These are phyloP conservation scores for Rousettus madagascariensis DNA, from an alignment of 2,797 vertebrate species.

Conservation along the genomic window DNA sequence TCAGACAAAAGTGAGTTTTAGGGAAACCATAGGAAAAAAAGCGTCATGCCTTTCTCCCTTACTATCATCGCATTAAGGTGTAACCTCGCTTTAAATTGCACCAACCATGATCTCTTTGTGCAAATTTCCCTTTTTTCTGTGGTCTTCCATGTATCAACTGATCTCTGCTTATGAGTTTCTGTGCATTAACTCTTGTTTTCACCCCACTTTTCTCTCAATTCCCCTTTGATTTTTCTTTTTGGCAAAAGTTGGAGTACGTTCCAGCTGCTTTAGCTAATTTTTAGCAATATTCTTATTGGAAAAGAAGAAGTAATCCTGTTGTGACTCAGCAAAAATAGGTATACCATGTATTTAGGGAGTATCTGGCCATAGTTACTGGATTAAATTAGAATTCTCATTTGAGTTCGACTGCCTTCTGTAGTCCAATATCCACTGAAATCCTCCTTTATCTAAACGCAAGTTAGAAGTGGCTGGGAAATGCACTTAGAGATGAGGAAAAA, in stretches of 20 bases:
- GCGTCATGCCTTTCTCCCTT: background rate
- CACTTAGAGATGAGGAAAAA: background rate
- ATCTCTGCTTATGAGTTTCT: background rate
- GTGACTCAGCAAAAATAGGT: background rate
- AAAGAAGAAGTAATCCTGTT: background rate
- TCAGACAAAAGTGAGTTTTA: background rate
- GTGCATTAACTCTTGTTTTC: background rate
- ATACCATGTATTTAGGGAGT: background rate
- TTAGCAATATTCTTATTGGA: background rate
- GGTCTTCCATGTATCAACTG: background rate
- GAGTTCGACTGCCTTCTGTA: background rate
- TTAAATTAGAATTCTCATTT: slow-evolving; percentile 3
- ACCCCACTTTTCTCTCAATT: background rate
- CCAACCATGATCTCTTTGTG: background rate
- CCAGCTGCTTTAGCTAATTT: background rate
- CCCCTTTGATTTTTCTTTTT: background rate
- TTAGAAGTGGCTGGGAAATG: background rate
- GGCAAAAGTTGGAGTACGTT: background rate
- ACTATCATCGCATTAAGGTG: background rate
- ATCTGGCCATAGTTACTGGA: background rate
- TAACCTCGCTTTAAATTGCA: background rate
- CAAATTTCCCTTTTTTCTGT: background rate
- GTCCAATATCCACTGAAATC: background rate
- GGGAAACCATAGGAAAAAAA: background rate
- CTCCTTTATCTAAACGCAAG: background rate